These are phyloP conservation scores for Acomys russatus DNA, from an alignment of 2,797 vertebrate species.

Conservation along the genomic window DNA sequence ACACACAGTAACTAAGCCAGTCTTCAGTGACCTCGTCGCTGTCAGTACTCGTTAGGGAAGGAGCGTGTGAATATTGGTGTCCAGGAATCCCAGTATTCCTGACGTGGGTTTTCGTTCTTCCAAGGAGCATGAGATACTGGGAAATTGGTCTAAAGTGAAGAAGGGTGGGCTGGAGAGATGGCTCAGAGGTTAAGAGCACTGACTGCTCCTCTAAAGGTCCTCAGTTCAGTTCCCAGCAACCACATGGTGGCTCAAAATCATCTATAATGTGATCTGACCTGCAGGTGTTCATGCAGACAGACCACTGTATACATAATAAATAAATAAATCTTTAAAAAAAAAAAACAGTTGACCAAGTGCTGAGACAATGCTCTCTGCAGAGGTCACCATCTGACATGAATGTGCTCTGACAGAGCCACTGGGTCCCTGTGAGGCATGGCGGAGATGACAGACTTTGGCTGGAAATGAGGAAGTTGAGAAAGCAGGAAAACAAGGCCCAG, in stretches of 20 bases:
- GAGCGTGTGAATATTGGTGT: not conserved
- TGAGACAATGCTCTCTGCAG: not conserved
- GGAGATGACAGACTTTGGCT: not conserved
- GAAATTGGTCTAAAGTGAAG: not conserved
- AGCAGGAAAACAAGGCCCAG: not conserved
- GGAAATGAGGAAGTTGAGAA: not conserved
- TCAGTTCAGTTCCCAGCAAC: no score
- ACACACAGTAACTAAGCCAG: not conserved
- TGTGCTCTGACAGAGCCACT: not conserved
- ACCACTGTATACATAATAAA: no score
- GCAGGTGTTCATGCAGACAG: no score
- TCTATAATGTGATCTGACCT: no score
- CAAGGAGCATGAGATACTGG: not conserved
- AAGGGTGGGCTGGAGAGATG: no score
- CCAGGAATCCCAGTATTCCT: not conserved
- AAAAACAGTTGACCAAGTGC: not conserved
- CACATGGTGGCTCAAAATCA: no score
- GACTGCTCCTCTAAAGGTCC: no score
- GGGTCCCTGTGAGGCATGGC: not conserved
- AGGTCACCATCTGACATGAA: slow-evolving; percentile 13
- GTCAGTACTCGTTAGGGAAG: not conserved
- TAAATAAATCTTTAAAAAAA: no score
- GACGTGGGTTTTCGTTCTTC: not conserved
- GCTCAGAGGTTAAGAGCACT: no score
- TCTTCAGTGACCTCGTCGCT: not conserved